Evolutionary conservation across 2,888 invertebrate genomes (phyloP).

Genomic region (Hoplodrina blanda): DNA sequence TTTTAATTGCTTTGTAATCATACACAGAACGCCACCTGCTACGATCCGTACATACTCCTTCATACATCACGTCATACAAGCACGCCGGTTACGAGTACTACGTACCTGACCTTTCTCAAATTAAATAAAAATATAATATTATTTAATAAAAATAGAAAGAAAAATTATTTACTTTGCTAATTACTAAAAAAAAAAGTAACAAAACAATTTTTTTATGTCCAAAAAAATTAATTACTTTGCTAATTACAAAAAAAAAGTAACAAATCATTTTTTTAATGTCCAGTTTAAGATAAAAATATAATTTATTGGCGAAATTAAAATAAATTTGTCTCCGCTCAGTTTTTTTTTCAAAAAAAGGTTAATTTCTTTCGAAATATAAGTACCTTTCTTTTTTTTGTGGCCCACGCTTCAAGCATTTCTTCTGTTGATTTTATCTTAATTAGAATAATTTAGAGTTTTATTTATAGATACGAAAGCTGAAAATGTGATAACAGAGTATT

Average conservation of each 20-base stretch:
- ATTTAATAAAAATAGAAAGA: too few relatives aligned
- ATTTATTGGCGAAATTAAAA: conserved; percentile 12
- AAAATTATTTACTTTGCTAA: too few relatives aligned
- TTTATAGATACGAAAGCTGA: background rate
- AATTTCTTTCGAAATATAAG: background rate
- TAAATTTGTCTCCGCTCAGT: background rate
- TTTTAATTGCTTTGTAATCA: too few relatives aligned
- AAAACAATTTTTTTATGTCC: too few relatives aligned
- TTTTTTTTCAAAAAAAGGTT: background rate
- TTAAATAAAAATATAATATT: too few relatives aligned
- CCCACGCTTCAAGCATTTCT: background rate
- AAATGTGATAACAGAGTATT: too few relatives aligned
- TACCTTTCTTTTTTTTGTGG: background rate
- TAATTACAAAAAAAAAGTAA: background rate
- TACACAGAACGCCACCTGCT: too few relatives aligned
- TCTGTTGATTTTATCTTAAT: conserved; percentile 27
- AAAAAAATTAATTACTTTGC: background rate
- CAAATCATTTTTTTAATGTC: background rate
- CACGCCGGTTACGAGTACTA: too few relatives aligned
- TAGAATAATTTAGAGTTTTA: conserved; percentile 12
- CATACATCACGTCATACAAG: too few relatives aligned
- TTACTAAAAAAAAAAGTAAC: too few relatives aligned
- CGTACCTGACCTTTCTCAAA: too few relatives aligned
- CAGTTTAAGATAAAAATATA: conserved; percentile 26
- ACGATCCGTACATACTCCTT: too few relatives aligned